phyloP scores from a whole-genome alignment of 2,113 vertebrate genomes.

The Recurvirostra avosetta region DNA sequence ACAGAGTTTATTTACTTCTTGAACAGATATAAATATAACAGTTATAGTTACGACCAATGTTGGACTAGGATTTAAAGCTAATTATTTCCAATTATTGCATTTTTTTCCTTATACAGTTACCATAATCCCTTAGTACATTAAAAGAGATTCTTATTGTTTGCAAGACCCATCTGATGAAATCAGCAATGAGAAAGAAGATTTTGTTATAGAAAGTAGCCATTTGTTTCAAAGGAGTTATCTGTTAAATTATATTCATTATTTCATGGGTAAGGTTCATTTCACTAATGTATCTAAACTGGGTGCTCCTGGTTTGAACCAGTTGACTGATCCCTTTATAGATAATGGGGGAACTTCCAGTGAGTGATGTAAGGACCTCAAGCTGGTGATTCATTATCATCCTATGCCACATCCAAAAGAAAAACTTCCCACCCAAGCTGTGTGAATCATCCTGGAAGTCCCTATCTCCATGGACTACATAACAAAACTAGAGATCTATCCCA shows the following conservation, averaged over 20 bases:
- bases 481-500: neutral
- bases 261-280: neutral
- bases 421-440: neutral
- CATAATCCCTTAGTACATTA: neutral
- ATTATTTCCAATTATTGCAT: neutral
- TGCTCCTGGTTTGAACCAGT: neutral
- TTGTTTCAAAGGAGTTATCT: neutral
- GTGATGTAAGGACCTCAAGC: neutral
- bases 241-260: neutral
- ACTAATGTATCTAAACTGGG: neutral
- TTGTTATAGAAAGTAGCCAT: neutral
- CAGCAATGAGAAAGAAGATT: neutral
- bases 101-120: neutral
- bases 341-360: neutral
- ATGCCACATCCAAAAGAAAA: neutral
- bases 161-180: neutral
- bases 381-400: neutral
- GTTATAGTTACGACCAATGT: neutral
- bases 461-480: neutral
- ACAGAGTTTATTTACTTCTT: neutral
- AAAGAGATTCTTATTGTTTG: neutral
- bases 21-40: neutral
- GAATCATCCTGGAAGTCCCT: neutral
- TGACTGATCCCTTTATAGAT: neutral
- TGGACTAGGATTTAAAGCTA: neutral